These are phyloP conservation scores for Nudaria mundana DNA, from an alignment of 2,888 invertebrate species.

Conservation along the genomic window DNA sequence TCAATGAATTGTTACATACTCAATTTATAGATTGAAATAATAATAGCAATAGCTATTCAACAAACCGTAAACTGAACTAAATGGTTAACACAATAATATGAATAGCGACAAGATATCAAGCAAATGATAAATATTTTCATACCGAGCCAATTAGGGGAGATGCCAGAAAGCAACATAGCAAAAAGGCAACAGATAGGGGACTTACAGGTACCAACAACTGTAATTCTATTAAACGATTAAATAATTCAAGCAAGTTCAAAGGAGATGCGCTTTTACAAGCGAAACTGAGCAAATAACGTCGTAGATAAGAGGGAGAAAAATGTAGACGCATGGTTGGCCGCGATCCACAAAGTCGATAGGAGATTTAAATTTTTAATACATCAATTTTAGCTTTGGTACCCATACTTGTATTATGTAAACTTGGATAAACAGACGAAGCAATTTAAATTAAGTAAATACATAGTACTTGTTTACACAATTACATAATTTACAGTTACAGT, in stretches of 20 bases:
- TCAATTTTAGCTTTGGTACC: background rate
- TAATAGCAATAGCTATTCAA: too few species aligned
- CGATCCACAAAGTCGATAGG: conserved; percentile 37
- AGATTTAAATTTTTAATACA: conserved; percentile 1
- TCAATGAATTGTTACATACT: too few species aligned
- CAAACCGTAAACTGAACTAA: too few species aligned
- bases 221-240: conserved; percentile 80
- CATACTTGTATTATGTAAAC: background rate
- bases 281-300: conserved; percentile 71
- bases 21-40: too few species aligned
- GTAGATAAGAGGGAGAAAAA: conserved; percentile 63
- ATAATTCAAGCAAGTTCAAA: conserved; percentile 77
- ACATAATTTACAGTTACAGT: too few species aligned
- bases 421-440: too few species aligned
- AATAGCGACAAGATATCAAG: too few species aligned
- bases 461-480: too few species aligned
- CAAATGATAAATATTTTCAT: conserved; percentile 60
- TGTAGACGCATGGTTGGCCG: conserved; percentile 51
- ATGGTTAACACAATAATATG: too few species aligned
- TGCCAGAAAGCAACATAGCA: conserved; percentile 34
- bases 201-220: conserved; percentile 43
- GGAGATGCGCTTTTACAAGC: conserved; percentile 73
- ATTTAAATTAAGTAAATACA: too few species aligned
- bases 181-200: conserved; percentile 63
- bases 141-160: conserved; percentile 64